phyloP scores from a whole-genome alignment of 2,797 vertebrate genomes.

The Sphaeramia orbicularis region DNA sequence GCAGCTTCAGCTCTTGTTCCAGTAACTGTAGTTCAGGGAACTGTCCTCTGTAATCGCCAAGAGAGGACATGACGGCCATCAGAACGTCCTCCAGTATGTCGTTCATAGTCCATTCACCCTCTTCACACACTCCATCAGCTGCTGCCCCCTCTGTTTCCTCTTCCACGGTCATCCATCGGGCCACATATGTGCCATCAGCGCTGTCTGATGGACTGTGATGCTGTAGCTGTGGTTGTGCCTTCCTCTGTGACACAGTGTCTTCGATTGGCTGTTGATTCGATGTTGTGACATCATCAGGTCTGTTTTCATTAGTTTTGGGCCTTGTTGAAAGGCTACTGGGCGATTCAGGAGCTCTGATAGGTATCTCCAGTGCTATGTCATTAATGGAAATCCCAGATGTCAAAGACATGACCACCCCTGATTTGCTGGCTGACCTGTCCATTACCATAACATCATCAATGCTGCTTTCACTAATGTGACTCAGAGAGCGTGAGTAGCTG shows the following conservation, averaged over 20 bases:
- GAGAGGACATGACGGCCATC: slow-evolving; percentile 85
- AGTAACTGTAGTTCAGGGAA: slow-evolving; percentile 93
- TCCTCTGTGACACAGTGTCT: not conserved
- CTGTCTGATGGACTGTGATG: slow-evolving; percentile 4
- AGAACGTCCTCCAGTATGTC: slow-evolving; percentile 88
- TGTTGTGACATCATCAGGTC: not conserved
- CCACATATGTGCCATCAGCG: slow-evolving; percentile 50
- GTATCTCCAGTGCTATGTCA: slow-evolving; percentile 69
- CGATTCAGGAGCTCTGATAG: slow-evolving; percentile 47
- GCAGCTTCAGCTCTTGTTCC: slow-evolving; percentile 90
- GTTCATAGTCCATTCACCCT: slow-evolving; percentile 77
- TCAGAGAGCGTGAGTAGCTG: slow-evolving; percentile 90
- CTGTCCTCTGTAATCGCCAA: slow-evolving; percentile 96
- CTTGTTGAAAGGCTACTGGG: slow-evolving; percentile 1
- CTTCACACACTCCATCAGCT: slow-evolving; percentile 29
- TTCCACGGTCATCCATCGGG: slow-evolving; percentile 62
- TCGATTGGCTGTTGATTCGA: not conserved
- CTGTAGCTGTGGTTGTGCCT: not conserved
- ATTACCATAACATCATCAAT: slow-evolving; percentile 80
- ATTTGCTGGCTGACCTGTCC: slow-evolving; percentile 57
- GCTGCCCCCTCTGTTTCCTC: slow-evolving; percentile 50
- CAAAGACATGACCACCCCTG: slow-evolving; percentile 53
- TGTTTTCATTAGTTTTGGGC: slow-evolving; percentile 11
- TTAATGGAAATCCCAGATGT: slow-evolving; percentile 63
- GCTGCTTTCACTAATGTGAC: slow-evolving; percentile 95